phyloP scores from a whole-genome alignment of 2,888 invertebrate genomes.

The Phortica magna region DNA sequence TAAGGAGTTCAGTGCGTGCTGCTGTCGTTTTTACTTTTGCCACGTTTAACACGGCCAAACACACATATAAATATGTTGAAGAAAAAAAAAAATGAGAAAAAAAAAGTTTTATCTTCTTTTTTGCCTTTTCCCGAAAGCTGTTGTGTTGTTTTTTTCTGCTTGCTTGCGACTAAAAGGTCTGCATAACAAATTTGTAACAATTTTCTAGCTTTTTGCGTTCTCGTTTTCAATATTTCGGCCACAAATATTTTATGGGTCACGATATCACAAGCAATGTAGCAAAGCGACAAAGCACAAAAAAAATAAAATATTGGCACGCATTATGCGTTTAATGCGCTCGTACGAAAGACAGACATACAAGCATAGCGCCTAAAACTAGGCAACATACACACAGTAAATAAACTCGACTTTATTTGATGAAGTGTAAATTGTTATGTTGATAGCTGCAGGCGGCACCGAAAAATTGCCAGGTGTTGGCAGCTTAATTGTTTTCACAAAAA shows the following conservation, averaged over 20 bases:
- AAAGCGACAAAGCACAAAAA: conserved; percentile 53
- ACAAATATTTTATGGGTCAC: conserved; percentile 48
- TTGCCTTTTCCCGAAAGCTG: not conserved
- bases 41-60: conserved; percentile 16
- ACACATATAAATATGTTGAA: not conserved
- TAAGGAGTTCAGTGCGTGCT: conserved; percentile 8
- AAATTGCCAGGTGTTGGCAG: conserved; percentile 23
- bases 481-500: conserved; percentile 18
- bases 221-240: conserved; percentile 52
- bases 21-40: conserved; percentile 17
- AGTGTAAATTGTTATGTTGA: conserved; percentile 64
- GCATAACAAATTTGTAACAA: conserved; percentile 57
- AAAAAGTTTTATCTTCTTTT: not conserved
- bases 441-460: conserved; percentile 38
- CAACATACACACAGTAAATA: conserved; percentile 33
- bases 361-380: conserved; percentile 39
- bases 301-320: conserved; percentile 50
- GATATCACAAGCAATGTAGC: conserved; percentile 40
- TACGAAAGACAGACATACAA: not conserved
- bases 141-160: conserved; percentile 7
- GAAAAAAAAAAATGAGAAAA: not conserved
- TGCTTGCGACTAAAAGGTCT: conserved; percentile 47
- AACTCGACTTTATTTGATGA: conserved; percentile 59
- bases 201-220: conserved; percentile 12
- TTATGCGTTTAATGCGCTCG: conserved; percentile 55